A percentile compares a stretch with the other conserved stretches of the same genome.
Conservation (phyloP, 2,888 invertebrate species). For the Pteria penguin region DNA sequence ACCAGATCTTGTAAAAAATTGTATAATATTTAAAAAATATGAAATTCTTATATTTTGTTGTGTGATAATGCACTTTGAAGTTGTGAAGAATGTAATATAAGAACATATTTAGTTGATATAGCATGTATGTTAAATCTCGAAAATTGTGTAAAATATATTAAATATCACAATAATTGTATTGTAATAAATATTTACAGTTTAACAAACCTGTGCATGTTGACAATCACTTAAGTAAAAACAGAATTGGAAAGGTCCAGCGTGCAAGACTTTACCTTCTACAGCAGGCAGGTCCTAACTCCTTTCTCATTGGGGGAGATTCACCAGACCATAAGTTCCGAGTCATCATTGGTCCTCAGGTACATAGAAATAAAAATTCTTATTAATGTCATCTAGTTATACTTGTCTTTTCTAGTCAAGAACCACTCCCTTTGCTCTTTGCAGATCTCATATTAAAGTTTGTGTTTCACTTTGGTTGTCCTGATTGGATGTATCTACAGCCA, state of each 20-base stretch:
- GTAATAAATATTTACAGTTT: slow-evolving; percentile 54
- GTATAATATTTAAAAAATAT: neutral
- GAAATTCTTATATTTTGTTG: neutral
- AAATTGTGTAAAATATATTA: neutral
- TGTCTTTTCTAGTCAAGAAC: too few relatives aligned
- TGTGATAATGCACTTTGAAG: neutral
- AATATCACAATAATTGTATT: neutral
- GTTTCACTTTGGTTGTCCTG: too few relatives aligned
- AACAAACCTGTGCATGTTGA: slow-evolving; percentile 46
- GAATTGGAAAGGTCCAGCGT: slow-evolving; percentile 77
- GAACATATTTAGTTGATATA: too few relatives aligned
- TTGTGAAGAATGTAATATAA: too few relatives aligned
- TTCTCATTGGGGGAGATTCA: slow-evolving; percentile 81
- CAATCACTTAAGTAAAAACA: slow-evolving; percentile 68
- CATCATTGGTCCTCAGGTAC: slow-evolving; percentile 81
- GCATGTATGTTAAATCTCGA: too few relatives aligned
- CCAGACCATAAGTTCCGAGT: slow-evolving; percentile 81
- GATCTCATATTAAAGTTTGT: too few relatives aligned
- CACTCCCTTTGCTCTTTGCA: too few relatives aligned
- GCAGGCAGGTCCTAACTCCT: slow-evolving; percentile 81
- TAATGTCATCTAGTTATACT: too few relatives aligned
- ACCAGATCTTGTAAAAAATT: neutral
- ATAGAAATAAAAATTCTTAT: too few relatives aligned
- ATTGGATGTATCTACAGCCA: too few relatives aligned
- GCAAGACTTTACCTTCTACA: slow-evolving; percentile 81